Conservation (phyloP, 2,888 invertebrate genomes). For the Andrena hattorfiana region DNA sequence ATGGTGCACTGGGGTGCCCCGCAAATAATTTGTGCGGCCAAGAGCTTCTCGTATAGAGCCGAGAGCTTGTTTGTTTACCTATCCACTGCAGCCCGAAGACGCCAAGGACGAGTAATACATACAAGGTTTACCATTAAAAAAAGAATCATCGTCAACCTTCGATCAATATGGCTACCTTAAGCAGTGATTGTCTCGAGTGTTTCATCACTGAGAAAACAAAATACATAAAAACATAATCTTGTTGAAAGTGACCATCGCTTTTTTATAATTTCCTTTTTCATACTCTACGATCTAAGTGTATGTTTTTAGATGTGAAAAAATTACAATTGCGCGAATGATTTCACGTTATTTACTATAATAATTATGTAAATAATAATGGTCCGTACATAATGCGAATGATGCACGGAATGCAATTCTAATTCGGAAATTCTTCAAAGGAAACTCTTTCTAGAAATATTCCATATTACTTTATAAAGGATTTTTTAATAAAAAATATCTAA, state of each 20-base stretch:
- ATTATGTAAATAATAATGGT: no score
- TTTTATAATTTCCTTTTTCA: no score
- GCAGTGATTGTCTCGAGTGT: neutral
- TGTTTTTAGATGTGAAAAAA: no score
- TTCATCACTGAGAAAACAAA: neutral
- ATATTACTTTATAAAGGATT: neutral
- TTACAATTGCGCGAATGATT: no score
- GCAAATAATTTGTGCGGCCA: constrained; percentile 63
- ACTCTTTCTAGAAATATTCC: no score
- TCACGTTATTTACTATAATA: no score
- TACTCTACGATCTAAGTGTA: no score
- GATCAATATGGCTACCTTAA: constrained; percentile 34
- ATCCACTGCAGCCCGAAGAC: constrained; percentile 8
- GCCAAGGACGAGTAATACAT: constrained; percentile 12
- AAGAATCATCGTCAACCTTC: constrained; percentile 21
- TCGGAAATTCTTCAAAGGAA: no score
- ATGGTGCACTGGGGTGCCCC: constrained; percentile 28
- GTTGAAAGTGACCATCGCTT: no score
- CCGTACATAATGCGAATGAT: no score
- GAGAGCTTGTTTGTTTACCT: constrained; percentile 49
- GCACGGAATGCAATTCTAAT: no score
- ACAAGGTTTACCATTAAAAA: constrained; percentile 48
- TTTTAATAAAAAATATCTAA: neutral
- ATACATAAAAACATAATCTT: no score
- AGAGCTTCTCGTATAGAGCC: constrained; percentile 44